A percentile compares a stretch with the other conserved stretches of the same genome.
These are phyloP conservation scores for Eumacrocentrus americanus DNA, from an alignment of 2,888 invertebrate species.

Conservation along the genomic window DNA sequence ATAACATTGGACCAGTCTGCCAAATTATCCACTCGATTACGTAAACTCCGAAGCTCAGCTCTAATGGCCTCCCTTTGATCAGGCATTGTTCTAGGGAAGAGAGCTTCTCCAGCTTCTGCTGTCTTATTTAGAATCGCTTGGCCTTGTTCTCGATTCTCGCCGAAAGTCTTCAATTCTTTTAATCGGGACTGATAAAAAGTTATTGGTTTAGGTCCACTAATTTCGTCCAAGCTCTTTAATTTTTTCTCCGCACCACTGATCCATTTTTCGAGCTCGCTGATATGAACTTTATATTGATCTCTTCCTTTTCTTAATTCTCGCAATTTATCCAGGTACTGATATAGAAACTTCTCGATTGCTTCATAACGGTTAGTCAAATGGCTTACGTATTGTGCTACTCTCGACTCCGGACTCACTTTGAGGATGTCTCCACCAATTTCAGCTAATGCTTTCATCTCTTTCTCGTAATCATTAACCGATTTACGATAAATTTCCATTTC, in stretches of 20 bases:
- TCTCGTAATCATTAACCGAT: constrained; percentile 70
- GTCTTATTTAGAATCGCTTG: constrained; percentile 79
- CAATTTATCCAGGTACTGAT: constrained; percentile 74
- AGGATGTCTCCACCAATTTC: constrained; percentile 75
- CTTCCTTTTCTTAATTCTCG: constrained; percentile 75
- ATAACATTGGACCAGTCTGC: constrained; percentile 84
- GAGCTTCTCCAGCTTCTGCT: constrained; percentile 84
- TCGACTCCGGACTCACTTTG: constrained; percentile 80
- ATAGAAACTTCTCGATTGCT: constrained; percentile 74
- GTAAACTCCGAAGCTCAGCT: constrained; percentile 77
- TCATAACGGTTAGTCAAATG: constrained; percentile 80
- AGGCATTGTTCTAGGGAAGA: constrained; percentile 85
- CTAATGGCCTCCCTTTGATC: constrained; percentile 87
- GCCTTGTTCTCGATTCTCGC: constrained; percentile 78
- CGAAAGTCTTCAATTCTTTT: constrained; percentile 76
- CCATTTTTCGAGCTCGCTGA: constrained; percentile 79
- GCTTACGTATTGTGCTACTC: constrained; percentile 80
- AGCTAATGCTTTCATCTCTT: constrained; percentile 72
- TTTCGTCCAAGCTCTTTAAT: constrained; percentile 74
- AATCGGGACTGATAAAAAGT: constrained; percentile 71
- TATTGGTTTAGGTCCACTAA: constrained; percentile 79
- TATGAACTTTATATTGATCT: constrained; percentile 70
- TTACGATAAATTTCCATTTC: constrained; percentile 71
- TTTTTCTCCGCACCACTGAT: constrained; percentile 76
- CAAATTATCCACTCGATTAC: constrained; percentile 83